Evolutionary conservation across 2,113 vertebrate genomes (phyloP).

Genomic region (Oriolus oriolus): DNA sequence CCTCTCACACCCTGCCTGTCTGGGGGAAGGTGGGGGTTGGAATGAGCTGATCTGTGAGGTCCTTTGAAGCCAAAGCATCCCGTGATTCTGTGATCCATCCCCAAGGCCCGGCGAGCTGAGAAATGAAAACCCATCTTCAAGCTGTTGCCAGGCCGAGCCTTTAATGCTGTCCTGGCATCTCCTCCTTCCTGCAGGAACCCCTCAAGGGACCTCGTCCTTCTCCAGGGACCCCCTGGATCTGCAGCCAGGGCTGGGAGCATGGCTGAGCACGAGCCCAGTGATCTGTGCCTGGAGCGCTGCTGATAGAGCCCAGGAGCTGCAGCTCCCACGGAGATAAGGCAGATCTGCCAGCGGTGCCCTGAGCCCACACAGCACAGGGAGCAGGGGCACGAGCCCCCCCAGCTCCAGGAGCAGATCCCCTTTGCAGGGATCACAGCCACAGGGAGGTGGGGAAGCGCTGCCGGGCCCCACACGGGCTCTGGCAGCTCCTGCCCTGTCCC

Average conservation of each 20-base stretch:
- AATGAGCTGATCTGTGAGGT: not conserved
- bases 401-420: rapidly evolving
- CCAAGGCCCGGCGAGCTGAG: not conserved
- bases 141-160: not conserved
- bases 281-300: not conserved
- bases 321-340: not conserved
- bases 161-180: not conserved
- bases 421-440: not conserved
- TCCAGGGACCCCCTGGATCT: not conserved
- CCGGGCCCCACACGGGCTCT: rapidly evolving
- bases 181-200: not conserved
- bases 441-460: not conserved
- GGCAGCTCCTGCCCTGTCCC: not conserved
- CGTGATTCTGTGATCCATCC: too few species aligned
- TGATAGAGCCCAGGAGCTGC: not conserved
- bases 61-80: not conserved
- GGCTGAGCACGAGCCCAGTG: rapidly evolving
- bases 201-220: not conserved
- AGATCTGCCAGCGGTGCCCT: not conserved
- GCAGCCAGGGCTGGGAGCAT: not conserved
- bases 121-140: not conserved
- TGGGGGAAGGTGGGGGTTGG: not conserved
- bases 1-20: not conserved
- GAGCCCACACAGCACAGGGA: rapidly evolving
- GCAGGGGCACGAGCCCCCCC: not conserved